Evolutionary conservation across 1,140 invertebrate genomes (phyloP).

Genomic region (Ceratosolen fusciceps): DNA sequence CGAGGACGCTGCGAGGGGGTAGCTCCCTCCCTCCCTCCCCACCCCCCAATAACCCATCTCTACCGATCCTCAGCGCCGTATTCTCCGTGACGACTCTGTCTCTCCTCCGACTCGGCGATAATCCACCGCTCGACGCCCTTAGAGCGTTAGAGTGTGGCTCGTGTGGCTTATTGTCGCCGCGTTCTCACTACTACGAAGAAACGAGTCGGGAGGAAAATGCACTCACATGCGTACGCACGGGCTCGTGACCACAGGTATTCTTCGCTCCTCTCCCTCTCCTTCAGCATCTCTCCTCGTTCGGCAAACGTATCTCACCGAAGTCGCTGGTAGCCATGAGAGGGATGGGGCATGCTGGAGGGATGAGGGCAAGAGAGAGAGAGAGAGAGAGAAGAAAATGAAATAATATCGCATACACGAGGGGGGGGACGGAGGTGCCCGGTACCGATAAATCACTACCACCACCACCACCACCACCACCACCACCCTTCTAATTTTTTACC

Average conservation of each 20-base stretch:
- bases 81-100: not conserved
- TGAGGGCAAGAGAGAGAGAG: no score
- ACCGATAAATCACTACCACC: slow-evolving; percentile 40
- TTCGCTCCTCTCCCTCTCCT: not conserved
- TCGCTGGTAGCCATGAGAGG: no score
- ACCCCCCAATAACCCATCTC: no score
- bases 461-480: not conserved
- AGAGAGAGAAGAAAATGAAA: slow-evolving; percentile 32
- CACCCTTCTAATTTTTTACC: slow-evolving; percentile 1
- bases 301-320: slow-evolving; percentile 45
- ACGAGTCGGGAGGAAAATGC: slow-evolving; percentile 1
- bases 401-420: slow-evolving; percentile 37
- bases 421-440: slow-evolving; percentile 33
- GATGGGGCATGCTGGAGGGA: no score
- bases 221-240: slow-evolving; percentile 13
- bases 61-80: slow-evolving; percentile 1
- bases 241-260: not conserved
- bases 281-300: not conserved
- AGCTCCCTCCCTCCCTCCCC: no score
- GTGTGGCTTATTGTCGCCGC: not conserved
- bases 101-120: not conserved
- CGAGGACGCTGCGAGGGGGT: not conserved
- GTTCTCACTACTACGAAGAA: not conserved
- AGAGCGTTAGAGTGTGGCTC: not conserved
- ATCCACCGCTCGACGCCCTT: not conserved